Percentiles rank a stretch among this genome's conserved stretches.
These are phyloP conservation scores for Gasterosteus nipponicus DNA, from an alignment of 2,113 vertebrate species.

Conservation along the genomic window DNA sequence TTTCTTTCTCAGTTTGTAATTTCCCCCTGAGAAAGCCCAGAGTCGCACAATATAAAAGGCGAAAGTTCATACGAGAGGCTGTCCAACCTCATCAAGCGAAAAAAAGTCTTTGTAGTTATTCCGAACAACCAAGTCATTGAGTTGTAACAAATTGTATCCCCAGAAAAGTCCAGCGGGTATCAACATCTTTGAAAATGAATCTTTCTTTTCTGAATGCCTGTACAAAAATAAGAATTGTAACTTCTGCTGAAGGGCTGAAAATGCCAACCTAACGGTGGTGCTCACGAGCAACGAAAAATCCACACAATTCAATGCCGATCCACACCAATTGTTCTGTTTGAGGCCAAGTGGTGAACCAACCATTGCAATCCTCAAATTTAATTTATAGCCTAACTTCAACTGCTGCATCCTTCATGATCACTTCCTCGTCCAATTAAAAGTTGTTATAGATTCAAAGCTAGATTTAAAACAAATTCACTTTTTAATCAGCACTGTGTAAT, in stretches of 20 bases:
- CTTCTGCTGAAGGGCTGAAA: neutral
- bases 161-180: neutral
- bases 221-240: neutral
- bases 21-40: neutral
- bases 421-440: neutral
- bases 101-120: neutral
- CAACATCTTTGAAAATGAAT: neutral
- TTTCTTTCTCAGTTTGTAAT: neutral
- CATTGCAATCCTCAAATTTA: neutral
- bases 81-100: neutral
- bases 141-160: neutral
- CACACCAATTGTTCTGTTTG: neutral
- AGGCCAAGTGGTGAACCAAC: neutral
- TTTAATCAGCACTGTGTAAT: neutral
- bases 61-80: neutral
- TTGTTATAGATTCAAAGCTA: conserved; percentile 14
- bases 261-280: neutral
- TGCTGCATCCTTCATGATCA: neutral
- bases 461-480: neutral
- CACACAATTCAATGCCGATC: neutral
- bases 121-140: neutral
- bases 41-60: neutral
- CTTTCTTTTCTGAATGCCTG: neutral
- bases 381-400: neutral
- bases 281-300: neutral